phyloP scores from a whole-genome alignment of 1,140 invertebrate species.

The Choristoneura fumiferana region DNA sequence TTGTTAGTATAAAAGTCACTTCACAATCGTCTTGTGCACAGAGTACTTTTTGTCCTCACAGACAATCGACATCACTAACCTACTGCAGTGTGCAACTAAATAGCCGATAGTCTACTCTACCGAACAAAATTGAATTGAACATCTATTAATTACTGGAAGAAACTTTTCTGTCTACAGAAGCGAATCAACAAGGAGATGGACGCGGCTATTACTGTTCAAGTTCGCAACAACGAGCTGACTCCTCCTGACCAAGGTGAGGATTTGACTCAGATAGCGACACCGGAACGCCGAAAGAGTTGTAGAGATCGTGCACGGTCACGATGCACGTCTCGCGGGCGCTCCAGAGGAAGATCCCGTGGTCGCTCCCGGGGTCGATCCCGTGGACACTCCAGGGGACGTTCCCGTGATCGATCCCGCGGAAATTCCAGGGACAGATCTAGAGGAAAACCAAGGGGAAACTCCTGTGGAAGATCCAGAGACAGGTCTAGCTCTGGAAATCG shows the following conservation, averaged over 20 bases:
- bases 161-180: neutral
- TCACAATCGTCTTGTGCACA: neutral
- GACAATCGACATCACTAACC: no score
- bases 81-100: no score
- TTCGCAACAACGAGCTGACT: neutral
- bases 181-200: neutral
- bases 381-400: neutral
- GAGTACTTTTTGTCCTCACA: neutral
- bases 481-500: neutral
- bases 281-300: neutral
- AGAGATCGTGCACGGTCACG: neutral
- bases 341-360: slow-evolving; percentile 7
- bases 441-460: neutral
- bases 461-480: neutral
- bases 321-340: neutral
- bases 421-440: neutral
- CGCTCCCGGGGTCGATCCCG: slow-evolving; percentile 5
- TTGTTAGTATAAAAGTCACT: neutral
- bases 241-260: neutral
- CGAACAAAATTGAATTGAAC: no score
- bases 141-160: no score
- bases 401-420: neutral
- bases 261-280: neutral
- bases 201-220: neutral
- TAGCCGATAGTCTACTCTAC: no score